These are phyloP conservation scores for Hyalella azteca DNA, from an alignment of 2,888 invertebrate species.

Conservation along the genomic window DNA sequence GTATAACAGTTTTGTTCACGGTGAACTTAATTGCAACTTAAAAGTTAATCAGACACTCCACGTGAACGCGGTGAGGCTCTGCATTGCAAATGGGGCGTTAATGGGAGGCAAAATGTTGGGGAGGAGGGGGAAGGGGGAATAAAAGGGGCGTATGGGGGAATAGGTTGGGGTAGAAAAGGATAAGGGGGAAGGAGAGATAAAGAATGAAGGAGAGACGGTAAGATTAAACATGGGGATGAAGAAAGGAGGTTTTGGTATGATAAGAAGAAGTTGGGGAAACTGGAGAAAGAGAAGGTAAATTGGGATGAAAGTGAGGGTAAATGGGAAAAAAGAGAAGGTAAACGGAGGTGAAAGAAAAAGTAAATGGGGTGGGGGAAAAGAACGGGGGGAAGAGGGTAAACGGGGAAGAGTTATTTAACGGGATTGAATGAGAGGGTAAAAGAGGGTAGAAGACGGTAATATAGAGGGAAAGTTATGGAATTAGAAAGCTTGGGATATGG, in stretches of 20 bases:
- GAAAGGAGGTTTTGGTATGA: background rate
- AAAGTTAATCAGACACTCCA: too few relatives aligned
- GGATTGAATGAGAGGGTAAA: background rate
- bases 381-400: background rate
- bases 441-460: background rate
- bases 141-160: background rate
- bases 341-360: background rate
- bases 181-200: background rate
- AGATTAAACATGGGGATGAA: background rate
- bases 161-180: background rate
- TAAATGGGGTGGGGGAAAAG: background rate
- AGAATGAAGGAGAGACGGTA: background rate
- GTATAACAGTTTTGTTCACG: too few relatives aligned
- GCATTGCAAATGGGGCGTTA: constrained; percentile 33
- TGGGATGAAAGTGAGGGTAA: background rate
- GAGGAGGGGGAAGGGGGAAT: background rate
- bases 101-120: background rate
- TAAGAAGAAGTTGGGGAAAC: background rate
- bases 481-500: background rate
- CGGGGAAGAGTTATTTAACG: background rate
- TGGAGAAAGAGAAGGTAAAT: background rate
- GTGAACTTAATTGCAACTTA: too few relatives aligned
- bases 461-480: background rate
- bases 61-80: background rate
- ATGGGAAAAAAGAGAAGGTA: background rate